These are phyloP conservation scores for Synergus itoensis DNA, from an alignment of 2,888 invertebrate genomes.

Conservation along the genomic window DNA sequence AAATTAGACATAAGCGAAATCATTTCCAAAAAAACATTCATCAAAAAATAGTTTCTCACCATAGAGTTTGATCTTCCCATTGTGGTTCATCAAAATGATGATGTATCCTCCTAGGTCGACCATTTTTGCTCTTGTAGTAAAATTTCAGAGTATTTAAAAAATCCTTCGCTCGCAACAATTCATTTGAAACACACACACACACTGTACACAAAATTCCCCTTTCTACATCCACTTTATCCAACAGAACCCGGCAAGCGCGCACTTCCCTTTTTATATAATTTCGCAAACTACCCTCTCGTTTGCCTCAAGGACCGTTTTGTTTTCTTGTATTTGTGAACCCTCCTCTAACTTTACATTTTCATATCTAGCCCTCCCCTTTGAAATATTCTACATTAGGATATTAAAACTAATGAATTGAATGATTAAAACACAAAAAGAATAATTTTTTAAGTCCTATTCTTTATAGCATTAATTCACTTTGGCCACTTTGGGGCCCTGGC, in stretches of 20 bases:
- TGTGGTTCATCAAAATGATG: slow-evolving; percentile 95
- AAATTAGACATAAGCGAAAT: neutral
- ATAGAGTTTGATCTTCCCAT: slow-evolving; percentile 95
- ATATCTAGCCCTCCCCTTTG: neutral
- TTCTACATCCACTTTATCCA: neutral
- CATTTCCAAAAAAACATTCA: neutral
- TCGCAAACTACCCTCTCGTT: slow-evolving; percentile 6
- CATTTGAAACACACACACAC: neutral
- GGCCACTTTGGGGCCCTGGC: slow-evolving; percentile 63
- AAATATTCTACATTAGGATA: neutral
- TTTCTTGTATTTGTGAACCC: neutral
- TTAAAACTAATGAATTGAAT: neutral
- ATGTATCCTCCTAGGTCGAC: slow-evolving; percentile 97
- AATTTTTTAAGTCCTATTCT: neutral
- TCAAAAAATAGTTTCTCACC: slow-evolving; percentile 77
- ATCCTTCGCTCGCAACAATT: neutral
- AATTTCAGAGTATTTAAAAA: slow-evolving; percentile 21
- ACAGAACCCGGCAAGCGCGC: slow-evolving; percentile 9
- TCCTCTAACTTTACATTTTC: neutral
- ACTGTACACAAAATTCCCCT: neutral
- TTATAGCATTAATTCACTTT: neutral
- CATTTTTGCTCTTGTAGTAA: slow-evolving; percentile 75
- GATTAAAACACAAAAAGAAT: neutral
- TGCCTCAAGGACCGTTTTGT: slow-evolving; percentile 23
- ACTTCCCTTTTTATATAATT: slow-evolving; percentile 29